Evolutionary conservation across 1,140 invertebrate genomes (phyloP), one percentile per base, ranked within the genome.

Genomic region (Druon quercuslanigerum): DNA sequence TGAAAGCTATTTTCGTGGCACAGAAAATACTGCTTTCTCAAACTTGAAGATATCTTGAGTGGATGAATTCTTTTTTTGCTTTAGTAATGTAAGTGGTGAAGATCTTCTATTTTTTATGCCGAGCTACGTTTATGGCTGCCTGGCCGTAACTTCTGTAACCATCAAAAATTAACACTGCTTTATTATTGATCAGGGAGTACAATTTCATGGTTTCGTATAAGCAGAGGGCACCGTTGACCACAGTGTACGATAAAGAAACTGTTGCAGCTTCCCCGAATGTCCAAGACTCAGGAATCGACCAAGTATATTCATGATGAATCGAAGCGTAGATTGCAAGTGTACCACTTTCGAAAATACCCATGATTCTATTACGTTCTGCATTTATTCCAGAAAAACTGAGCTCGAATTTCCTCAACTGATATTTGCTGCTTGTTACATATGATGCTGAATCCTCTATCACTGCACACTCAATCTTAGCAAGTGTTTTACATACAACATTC

Each of bases 181-280:
- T 93, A 1, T 92, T 92, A 76, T 88, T 88, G 40, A 46, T 46
- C 6, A 46, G 0, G 40, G 40, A 46, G 8, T 46, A 46, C 40
- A 2, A 46, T 60, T 94, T 90, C 17, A 91, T 82, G 14, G 93
- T 87, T 72, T 86, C 86, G 84, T 97, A 93, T 57, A 97, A 94
- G 46, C 95, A 85, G 51, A 99, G 90, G 13, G 96, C 96, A 90
- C 98, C 98, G 91, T 98, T 98, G n/a, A 94, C 81, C 13, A 97
- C 97, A 57, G 95, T 57, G 74, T 90, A 91, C 17, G 88, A 76
- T 3, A 90, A 71, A 51, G 94, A 93, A 17, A 94, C 92, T 12
- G 93, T 93, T 2, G 92, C 92, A 46, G 94, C 94, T 72, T 94
- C 92, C 72, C 92, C 92, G n/a, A 93, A 80, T 13, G 86, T 91